phyloP scores from a whole-genome alignment of 2,113 vertebrate species.

The Marcusenius ussheri region DNA sequence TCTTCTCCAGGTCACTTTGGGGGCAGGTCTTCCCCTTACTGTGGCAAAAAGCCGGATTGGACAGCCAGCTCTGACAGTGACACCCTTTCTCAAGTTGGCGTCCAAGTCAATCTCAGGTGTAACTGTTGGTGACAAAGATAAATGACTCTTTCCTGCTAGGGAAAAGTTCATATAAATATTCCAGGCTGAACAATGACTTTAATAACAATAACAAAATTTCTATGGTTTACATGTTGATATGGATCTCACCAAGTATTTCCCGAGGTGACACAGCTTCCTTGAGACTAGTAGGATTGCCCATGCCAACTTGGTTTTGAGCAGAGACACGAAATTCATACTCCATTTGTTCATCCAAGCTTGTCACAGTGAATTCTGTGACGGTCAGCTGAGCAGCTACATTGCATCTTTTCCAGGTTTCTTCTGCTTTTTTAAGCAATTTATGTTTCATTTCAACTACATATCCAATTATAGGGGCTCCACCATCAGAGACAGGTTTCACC shows the following conservation, averaged over 20 bases:
- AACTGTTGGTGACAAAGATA: slow-evolving; percentile 62
- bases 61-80: slow-evolving; percentile 87
- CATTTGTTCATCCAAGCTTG: slow-evolving; percentile 76
- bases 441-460: slow-evolving; percentile 88
- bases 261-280: slow-evolving; percentile 79
- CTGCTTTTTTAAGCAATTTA: slow-evolving; percentile 72
- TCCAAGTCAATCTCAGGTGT: slow-evolving; percentile 87
- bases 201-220: background rate
- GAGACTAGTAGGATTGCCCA: slow-evolving; percentile 83
- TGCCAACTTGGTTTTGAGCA: slow-evolving; percentile 93
- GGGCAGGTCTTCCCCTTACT: slow-evolving; percentile 83
- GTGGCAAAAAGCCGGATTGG: slow-evolving; percentile 92
- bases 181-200: background rate
- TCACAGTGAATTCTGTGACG: slow-evolving; percentile 81
- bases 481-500: slow-evolving; percentile 87
- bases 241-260: slow-evolving; percentile 82
- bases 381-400: slow-evolving; percentile 88
- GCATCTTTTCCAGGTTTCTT: slow-evolving; percentile 88
- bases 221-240: background rate
- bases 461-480: slow-evolving; percentile 88
- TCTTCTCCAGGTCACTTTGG: slow-evolving; percentile 84
- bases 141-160: background rate
- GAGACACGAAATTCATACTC: slow-evolving; percentile 92
- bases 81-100: slow-evolving; percentile 82
- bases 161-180: slow-evolving; percentile 19